Evolutionary conservation across 2,113 vertebrate species (phyloP).

Genomic region (Petrocephalus microphthalmus): DNA sequence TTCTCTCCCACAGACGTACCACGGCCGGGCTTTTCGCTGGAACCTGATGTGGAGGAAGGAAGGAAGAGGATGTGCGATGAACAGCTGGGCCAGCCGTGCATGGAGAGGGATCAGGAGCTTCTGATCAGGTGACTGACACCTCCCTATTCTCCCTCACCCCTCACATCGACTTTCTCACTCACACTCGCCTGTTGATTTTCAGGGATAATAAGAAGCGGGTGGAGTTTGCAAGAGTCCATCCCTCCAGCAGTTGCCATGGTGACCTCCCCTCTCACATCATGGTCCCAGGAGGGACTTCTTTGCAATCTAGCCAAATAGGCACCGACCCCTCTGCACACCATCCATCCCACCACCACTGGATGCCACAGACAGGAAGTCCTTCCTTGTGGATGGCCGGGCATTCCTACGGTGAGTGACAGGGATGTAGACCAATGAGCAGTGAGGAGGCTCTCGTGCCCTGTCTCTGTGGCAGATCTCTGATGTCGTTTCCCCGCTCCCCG

Average conservation of each 20-base stretch:
- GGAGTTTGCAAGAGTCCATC: slow-evolving; percentile 85
- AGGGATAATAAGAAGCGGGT: slow-evolving; percentile 92
- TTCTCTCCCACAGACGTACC: slow-evolving; percentile 26
- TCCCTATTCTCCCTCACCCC: not conserved
- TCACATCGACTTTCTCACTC: not conserved
- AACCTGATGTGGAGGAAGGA: slow-evolving; percentile 75
- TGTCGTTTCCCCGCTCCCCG: not conserved
- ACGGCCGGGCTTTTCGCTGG: slow-evolving; percentile 69
- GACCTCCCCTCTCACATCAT: slow-evolving; percentile 86
- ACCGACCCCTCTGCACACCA: slow-evolving; percentile 73
- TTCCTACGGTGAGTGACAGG: slow-evolving; percentile 73
- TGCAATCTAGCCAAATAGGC: slow-evolving; percentile 78
- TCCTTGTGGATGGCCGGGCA: slow-evolving; percentile 95
- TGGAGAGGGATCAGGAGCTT: slow-evolving; percentile 72
- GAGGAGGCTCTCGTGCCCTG: not conserved
- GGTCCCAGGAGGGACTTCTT: slow-evolving; percentile 75
- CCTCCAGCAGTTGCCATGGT: slow-evolving; percentile 77
- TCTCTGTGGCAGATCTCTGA: not conserved
- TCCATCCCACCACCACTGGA: slow-evolving; percentile 86
- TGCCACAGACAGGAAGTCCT: slow-evolving; percentile 88
- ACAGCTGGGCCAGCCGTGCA: slow-evolving; percentile 71
- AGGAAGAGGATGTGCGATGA: slow-evolving; percentile 77
- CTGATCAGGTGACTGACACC: slow-evolving; percentile 72
- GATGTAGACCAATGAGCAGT: not conserved
- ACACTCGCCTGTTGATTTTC: slow-evolving; percentile 10